Evolutionary conservation across 2,113 vertebrate genomes (phyloP), one percentile per base, ranked within the genome.

Genomic region (Brachyhypopomus occidentalis): DNA sequence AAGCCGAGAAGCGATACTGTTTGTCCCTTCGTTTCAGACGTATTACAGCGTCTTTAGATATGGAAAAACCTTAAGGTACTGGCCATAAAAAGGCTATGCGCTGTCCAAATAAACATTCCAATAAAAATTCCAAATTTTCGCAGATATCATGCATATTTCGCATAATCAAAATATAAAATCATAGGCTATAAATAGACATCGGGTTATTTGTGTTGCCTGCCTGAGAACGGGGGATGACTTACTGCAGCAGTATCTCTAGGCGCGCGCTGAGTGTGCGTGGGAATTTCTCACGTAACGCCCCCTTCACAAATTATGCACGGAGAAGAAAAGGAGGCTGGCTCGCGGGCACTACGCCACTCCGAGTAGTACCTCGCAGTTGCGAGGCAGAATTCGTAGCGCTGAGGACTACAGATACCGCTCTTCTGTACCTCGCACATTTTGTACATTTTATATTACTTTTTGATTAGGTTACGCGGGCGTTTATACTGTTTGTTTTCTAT

Each of bases 261-360:
- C 67, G 73, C 63, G 75, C 72, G 63, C 71, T 19, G 59, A 71
- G 74, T 70, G 76, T 75, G 81, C 36, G 62, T 75, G 85, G 86
- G 91, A 83, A 90, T 90, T 85, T 91, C 88, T 89, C 86, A 81
- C 80, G 80, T 79, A 5, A 85, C 75, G 85, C 91, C 91, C 38
- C 89, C 90, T 88, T 86, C 83, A 78, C 72, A 85, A 81, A 82
- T 38, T 66, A 84, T 87, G 81, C 80, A 60, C 72, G 72, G 79
- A 78, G 74, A 88, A 80, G 73, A 86, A 89, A 85, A 73, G 73
- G 66, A 81, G 79, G 86, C 88, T 59, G 67, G 27, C 11, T 81
- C 30, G 67, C 63, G 8, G 71, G 64, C 20, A 72, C 75, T 83
- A 56, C 88, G 45, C 73, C 66, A 70, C 85, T 82, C 76, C 41